Evolutionary conservation across 2,888 invertebrate genomes (phyloP).

Genomic region (Pseudococcus jackbeardsleyi): DNA sequence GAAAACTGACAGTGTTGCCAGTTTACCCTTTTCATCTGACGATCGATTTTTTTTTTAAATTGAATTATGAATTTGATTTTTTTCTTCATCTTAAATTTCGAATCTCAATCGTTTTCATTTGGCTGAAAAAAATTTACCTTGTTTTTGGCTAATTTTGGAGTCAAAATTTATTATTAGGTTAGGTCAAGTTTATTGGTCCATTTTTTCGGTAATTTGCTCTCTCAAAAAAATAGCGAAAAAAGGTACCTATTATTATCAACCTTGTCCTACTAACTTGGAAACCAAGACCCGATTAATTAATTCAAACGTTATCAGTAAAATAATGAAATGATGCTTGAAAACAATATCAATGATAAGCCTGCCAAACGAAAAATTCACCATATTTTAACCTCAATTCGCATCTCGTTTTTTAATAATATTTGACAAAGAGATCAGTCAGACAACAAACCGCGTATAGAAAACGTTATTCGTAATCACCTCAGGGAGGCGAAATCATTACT

Average conservation of each 20-base stretch:
- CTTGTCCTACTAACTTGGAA: slow-evolving; percentile 36
- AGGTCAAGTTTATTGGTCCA: too few relatives aligned
- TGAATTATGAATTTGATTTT: too few relatives aligned
- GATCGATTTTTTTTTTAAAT: too few relatives aligned
- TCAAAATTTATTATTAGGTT: too few relatives aligned
- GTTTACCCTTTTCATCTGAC: too few relatives aligned
- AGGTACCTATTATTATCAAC: slow-evolving; percentile 2
- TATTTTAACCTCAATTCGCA: slow-evolving; percentile 20
- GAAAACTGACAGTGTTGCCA: too few relatives aligned
- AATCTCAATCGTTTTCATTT: too few relatives aligned
- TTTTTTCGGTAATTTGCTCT: not conserved
- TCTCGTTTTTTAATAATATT: not conserved
- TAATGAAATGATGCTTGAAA: not conserved
- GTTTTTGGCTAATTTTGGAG: too few relatives aligned
- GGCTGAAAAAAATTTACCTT: too few relatives aligned
- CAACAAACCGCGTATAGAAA: not conserved
- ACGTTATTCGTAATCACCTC: slow-evolving; percentile 31
- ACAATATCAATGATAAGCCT: slow-evolving; percentile 10
- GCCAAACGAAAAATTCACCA: not conserved
- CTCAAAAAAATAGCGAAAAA: not conserved
- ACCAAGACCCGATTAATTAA: slow-evolving; percentile 13
- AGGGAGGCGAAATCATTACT: slow-evolving; percentile 21
- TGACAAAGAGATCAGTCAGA: slow-evolving; percentile 15
- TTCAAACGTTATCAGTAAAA: slow-evolving; percentile 8
- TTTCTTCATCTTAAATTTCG: too few relatives aligned